phyloP scores from a whole-genome alignment of 2,797 vertebrate genomes.

The Psittacula echo region DNA sequence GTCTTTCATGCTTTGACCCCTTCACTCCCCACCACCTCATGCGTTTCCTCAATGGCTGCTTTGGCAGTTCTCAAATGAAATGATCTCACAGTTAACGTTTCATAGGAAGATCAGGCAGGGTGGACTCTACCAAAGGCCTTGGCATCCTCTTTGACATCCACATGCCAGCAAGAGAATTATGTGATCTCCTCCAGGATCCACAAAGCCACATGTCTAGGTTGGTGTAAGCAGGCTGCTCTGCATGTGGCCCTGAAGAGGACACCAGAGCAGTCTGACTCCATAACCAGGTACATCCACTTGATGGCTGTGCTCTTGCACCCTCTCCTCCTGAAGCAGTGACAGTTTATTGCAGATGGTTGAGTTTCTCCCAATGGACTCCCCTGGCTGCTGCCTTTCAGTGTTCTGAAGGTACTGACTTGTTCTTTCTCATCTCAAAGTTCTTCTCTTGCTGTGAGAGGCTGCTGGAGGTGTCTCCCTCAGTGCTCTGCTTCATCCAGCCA shows the following conservation, averaged over 20 bases:
- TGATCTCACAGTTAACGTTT: neutral
- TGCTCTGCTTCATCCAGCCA: neutral
- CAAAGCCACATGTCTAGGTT: neutral
- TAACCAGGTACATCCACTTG: neutral
- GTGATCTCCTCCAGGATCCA: neutral
- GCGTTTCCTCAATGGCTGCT: neutral
- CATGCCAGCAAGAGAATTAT: neutral
- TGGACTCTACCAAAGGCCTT: neutral
- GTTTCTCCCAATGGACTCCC: neutral
- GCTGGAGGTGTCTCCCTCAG: neutral
- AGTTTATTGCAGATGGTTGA: neutral
- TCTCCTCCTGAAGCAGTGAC: neutral
- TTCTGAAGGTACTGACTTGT: neutral
- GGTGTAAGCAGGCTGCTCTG: neutral
- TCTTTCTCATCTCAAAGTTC: neutral
- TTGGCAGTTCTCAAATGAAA: neutral
- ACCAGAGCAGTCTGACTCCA: neutral
- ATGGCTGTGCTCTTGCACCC: neutral
- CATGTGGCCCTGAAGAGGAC: neutral
- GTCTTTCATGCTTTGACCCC: neutral
- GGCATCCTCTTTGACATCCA: conserved; percentile 5
- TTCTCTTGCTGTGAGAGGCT: neutral
- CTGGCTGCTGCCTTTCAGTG: neutral
- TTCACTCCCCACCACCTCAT: neutral
- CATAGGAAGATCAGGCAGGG: neutral